These are phyloP conservation scores for Drosophila repletoides DNA, from an alignment of 1,140 invertebrate genomes.

Conservation along the genomic window DNA sequence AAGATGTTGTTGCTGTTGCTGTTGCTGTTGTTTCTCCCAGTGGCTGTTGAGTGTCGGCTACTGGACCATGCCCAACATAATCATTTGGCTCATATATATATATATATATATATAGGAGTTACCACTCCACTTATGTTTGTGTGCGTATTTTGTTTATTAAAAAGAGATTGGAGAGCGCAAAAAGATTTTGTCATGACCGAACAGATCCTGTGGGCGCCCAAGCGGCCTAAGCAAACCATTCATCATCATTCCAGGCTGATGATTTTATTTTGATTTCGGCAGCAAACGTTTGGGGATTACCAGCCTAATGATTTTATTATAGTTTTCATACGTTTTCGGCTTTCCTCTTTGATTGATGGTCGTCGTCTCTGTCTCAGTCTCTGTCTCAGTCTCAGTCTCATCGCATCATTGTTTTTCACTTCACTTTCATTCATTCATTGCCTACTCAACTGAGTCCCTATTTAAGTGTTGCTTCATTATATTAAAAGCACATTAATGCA, in stretches of 20 bases:
- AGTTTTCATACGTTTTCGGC: conserved; percentile 56
- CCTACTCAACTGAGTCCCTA: conserved; percentile 15
- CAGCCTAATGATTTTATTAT: conserved; percentile 77
- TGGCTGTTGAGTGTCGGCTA: conserved; percentile 59
- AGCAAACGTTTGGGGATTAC: conserved; percentile 70
- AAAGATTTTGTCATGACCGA: conserved; percentile 65
- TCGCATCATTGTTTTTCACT: conserved; percentile 19
- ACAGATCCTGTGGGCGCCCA: conserved; percentile 27
- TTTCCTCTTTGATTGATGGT: conserved; percentile 62
- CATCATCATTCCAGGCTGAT: conserved; percentile 74
- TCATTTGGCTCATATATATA: conserved; percentile 53
- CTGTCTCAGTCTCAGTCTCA: not conserved
- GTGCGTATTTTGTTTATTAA: conserved; percentile 70
- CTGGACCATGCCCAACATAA: conserved; percentile 58
- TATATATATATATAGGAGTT: no score
- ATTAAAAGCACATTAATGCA: conserved; percentile 39
- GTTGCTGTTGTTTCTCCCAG: conserved; percentile 9
- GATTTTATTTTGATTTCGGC: conserved; percentile 75
- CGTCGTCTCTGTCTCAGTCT: not conserved
- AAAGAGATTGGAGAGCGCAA: conserved; percentile 66
- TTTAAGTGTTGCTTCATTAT: conserved; percentile 48
- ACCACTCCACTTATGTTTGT: not conserved
- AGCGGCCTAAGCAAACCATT: conserved; percentile 50
- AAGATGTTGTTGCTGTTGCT: conserved; percentile 35
- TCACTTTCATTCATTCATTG: conserved; percentile 21